Evolutionary conservation across 1,140 invertebrate genomes (phyloP), one percentile per base, ranked within the genome.

Genomic region (Diachasmimorpha longicaudata): DNA sequence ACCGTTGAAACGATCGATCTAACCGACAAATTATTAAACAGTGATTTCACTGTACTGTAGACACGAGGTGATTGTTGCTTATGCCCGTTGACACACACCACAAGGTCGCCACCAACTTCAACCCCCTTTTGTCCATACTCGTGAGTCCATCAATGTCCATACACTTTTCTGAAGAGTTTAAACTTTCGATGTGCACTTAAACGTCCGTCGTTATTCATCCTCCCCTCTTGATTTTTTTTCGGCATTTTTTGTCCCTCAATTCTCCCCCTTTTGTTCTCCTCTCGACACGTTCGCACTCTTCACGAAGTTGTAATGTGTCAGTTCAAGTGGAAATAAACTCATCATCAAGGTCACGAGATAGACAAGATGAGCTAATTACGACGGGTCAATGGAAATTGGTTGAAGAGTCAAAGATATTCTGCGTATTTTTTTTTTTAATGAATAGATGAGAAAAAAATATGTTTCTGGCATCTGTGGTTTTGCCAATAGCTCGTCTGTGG

Each of bases 1-100:
- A 81, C 78, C 79, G 77, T 81, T 79, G 70, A 77, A 76, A 58
- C 78, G 76, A 78, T 82, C 81, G 81, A 82, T 82, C 78, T 78
- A 16, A 79, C 68, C 70, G 68, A 79, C 77, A 73, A 82, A 82
- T 82, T 82, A 82, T 82, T 81, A 81, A 82, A 75, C 73, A 11
- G 58, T 31, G 58, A 63, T 63, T 63, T 19, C 58, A 1, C 58
- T 63, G 58, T 63, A 25, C 19, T 13, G 58, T 63, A 19, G 23
- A 25, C 58, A 63, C 31, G 10, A 37, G 21, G 16, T 70, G 23
- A 4, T 63, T 63, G 58, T 19, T 63, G 58, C 58, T 31, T 63
- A 63, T 55, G 46, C 37, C 74, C 46, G 68, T 37, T n/a, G 74
- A 55, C 21, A 75, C 36, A 75, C 67, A 75, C 46, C 66, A 21